Percentiles rank a stretch among this genome's conserved stretches.
These are phyloP conservation scores for Tinea semifulvella DNA, from an alignment of 2,888 invertebrate species.

Conservation along the genomic window DNA sequence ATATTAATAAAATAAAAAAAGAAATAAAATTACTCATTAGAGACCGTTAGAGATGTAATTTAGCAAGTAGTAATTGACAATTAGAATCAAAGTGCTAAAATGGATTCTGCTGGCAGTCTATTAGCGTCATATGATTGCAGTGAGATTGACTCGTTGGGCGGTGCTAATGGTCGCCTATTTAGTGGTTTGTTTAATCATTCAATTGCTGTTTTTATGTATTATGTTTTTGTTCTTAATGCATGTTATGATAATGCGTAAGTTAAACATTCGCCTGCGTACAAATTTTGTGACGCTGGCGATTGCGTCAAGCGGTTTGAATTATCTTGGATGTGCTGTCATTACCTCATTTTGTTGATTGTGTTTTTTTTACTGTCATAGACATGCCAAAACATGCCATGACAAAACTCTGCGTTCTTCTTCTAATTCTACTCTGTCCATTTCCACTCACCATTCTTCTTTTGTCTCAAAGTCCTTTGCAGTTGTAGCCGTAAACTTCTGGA, in stretches of 20 bases:
- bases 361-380: slow-evolving; percentile 38
- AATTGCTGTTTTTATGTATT: slow-evolving; percentile 44
- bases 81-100: slow-evolving; percentile 58
- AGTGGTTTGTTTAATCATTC: slow-evolving; percentile 44
- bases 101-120: slow-evolving; percentile 39
- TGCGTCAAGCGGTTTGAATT: slow-evolving; percentile 43
- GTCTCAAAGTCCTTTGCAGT: too few relatives aligned
- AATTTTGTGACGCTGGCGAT: slow-evolving; percentile 32
- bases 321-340: slow-evolving; percentile 48
- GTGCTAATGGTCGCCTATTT: slow-evolving; percentile 48
- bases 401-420: too few relatives aligned
- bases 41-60: slow-evolving; percentile 10
- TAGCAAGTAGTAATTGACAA: slow-evolving; percentile 43
- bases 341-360: slow-evolving; percentile 39
- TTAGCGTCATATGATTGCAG: slow-evolving; percentile 47
- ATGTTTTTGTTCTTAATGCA: slow-evolving; percentile 52
- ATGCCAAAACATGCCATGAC: too few relatives aligned
- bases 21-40: background rate
- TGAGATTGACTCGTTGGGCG: slow-evolving; percentile 40
- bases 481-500: too few relatives aligned
- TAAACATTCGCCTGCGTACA: slow-evolving; percentile 32
- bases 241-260: slow-evolving; percentile 42
- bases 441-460: too few relatives aligned
- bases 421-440: too few relatives aligned
- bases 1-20: too few relatives aligned